Percentiles rank a stretch among this genome's conserved stretches.
phyloP scores from a whole-genome alignment of 2,797 vertebrate species.

The Ispidina lecontei region DNA sequence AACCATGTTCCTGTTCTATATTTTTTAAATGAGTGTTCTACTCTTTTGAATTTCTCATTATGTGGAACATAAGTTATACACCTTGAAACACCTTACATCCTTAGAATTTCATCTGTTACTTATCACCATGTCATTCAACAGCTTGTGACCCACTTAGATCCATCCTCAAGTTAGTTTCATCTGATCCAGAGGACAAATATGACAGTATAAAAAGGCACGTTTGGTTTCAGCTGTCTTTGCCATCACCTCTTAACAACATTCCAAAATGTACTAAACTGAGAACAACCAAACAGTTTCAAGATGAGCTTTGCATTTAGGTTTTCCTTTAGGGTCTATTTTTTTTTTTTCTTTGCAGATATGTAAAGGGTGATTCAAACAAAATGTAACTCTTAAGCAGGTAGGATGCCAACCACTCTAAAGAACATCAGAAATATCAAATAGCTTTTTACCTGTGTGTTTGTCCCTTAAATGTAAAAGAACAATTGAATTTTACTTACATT shows the following conservation, averaged over 20 bases:
- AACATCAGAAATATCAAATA: background rate
- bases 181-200: background rate
- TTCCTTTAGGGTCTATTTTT: background rate
- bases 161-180: background rate
- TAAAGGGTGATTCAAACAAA: background rate
- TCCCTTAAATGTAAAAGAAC: background rate
- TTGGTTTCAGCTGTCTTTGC: background rate
- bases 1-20: background rate
- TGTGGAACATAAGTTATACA: background rate
- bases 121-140: background rate
- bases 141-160: background rate
- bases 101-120: background rate
- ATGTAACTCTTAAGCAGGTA: background rate
- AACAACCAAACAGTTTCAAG: background rate
- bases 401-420: background rate
- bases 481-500: constrained; percentile 83
- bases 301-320: background rate
- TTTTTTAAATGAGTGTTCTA: background rate
- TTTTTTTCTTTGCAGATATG: background rate
- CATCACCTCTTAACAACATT: background rate
- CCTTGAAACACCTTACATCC: background rate
- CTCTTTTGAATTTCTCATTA: background rate
- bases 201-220: background rate
- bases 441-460: background rate
- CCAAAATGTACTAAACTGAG: background rate